Base-by-base conservation (phyloP, 2,113 vertebrate species). In the Rhadina sibilatrix region DNA sequence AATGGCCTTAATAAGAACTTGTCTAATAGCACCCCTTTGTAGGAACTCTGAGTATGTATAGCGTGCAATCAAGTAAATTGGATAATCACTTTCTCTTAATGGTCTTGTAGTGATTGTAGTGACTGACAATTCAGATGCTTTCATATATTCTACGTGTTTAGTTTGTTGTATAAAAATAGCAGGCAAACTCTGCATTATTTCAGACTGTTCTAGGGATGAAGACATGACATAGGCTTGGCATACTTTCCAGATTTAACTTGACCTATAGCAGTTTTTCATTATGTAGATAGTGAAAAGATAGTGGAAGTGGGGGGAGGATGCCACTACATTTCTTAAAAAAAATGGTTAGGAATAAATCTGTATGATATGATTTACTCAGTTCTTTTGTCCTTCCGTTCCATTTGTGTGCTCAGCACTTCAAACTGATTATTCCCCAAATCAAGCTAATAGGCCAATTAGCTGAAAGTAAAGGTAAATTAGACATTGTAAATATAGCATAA, bases 391-490 rank as follows among this genome's bases (percentile, higher is more conserved):
- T 83, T 30, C 44, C 44, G 78, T 77, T 75, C 76, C 74, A 66
- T 81, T 87, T 94, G 56, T 91, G 69, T 70, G 68, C 54, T 95
- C 75, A 83, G 83, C 42, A 79, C 72, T 86, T 68, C 94, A 95
- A 97, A 96, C 49, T 76, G 86, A 96, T 97, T 96, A 96, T 85
- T 89, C 66, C 65, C 19, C 37, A 94, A 84, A 94, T 96, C 65
- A 94, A 94, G 38, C 6, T 94, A 96, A 96, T 95, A 96, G 91
- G 76, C 53, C 91, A 96, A 96, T 97, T 96, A 94, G 50, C 69
- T 94, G 56, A 97, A 97, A 96, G 76, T 56, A 95, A 97, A 96
- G 95, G 91, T 96, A 97, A 94, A 97, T 96, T 90, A 96, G 82
- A 91, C 90, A 91, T 93, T 86, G 64, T 87, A 90, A 97, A 85